Conservation (phyloP, 2,797 vertebrate genomes). For the Hybognathus amarus region DNA sequence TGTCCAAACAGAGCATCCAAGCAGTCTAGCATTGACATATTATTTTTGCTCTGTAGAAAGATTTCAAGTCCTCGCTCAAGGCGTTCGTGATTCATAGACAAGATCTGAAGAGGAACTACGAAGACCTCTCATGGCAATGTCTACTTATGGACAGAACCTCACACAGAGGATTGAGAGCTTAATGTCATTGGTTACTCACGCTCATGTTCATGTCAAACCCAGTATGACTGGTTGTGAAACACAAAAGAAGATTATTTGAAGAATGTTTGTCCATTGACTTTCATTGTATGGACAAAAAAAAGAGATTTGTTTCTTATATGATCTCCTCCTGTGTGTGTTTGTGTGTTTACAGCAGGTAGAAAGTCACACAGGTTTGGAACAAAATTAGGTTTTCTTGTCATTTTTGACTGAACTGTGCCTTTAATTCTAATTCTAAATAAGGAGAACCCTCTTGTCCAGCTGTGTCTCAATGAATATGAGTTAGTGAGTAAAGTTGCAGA, state of each 20-base stretch:
- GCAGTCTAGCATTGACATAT: slow-evolving; percentile 1
- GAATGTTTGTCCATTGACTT: not conserved
- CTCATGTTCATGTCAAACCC: not conserved
- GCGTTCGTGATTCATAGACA: slow-evolving; percentile 13
- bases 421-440: not conserved
- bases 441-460: not conserved
- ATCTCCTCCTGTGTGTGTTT: not conserved
- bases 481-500: slow-evolving; percentile 8
- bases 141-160: not conserved
- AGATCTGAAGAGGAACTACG: slow-evolving; percentile 25
- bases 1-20: slow-evolving; percentile 30
- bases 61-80: slow-evolving; percentile 25
- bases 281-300: not conserved
- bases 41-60: slow-evolving; percentile 27
- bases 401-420: not conserved
- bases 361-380: not conserved
- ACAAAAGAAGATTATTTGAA: not conserved
- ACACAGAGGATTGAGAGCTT: not conserved
- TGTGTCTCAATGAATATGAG: slow-evolving; percentile 27
- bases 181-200: not conserved
- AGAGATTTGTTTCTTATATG: not conserved
- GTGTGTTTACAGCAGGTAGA: not conserved
- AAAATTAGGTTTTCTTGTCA: not conserved
- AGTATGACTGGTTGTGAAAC: not conserved
- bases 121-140: slow-evolving; percentile 1